Evolutionary conservation across 2,888 invertebrate species (phyloP).

Genomic region (Tortrix viridana): DNA sequence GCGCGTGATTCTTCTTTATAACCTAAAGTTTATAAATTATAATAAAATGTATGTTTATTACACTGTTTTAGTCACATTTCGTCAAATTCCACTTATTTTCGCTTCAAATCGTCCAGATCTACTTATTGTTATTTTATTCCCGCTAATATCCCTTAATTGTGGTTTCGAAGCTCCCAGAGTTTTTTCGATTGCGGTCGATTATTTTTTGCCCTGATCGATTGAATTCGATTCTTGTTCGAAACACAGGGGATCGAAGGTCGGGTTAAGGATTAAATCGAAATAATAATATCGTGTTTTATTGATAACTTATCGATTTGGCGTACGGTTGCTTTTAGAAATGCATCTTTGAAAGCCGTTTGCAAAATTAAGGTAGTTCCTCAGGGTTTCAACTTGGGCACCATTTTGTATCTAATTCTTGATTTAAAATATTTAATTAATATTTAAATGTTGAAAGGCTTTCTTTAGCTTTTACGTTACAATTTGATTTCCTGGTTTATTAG

Average conservation of each 20-base stretch:
- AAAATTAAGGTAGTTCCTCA: background rate
- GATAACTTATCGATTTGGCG: background rate
- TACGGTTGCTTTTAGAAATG: background rate
- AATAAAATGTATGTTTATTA: background rate
- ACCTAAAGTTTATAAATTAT: too few relatives aligned
- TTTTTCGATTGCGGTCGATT: slow-evolving; percentile 45
- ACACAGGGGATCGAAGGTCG: slow-evolving; percentile 45
- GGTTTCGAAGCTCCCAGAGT: slow-evolving; percentile 28
- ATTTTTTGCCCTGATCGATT: slow-evolving; percentile 57
- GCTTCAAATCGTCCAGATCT: slow-evolving; percentile 12
- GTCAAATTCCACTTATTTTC: background rate
- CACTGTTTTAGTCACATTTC: background rate
- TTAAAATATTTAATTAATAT: too few relatives aligned
- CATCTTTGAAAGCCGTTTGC: background rate
- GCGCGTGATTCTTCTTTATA: too few relatives aligned
- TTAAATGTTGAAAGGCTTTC: background rate
- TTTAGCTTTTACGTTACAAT: background rate
- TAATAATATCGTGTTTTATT: background rate
- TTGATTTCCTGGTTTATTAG: too few relatives aligned
- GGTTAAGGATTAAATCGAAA: slow-evolving; percentile 9
- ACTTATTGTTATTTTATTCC: slow-evolving; percentile 20
- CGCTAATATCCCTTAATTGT: slow-evolving; percentile 38
- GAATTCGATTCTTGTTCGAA: slow-evolving; percentile 52
- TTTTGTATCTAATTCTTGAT: background rate
- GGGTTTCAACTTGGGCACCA: background rate